These are phyloP conservation scores for Galerucella calmariensis DNA, from an alignment of 2,888 invertebrate genomes.

Conservation along the genomic window DNA sequence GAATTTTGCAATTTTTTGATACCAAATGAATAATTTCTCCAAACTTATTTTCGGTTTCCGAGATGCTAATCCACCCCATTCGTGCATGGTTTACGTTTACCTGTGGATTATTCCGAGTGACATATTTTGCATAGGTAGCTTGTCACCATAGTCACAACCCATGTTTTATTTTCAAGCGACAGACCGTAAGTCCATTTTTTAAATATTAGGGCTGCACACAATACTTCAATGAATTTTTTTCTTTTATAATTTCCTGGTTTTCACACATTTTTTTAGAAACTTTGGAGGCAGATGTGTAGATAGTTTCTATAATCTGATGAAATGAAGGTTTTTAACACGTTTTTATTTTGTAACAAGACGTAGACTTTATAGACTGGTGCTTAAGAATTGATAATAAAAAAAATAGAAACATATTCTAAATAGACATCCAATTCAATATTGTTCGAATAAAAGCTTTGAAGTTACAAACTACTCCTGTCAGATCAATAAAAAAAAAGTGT, in stretches of 20 bases:
- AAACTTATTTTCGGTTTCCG: neutral
- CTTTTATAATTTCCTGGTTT: neutral
- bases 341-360: no score
- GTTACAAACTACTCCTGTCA: no score
- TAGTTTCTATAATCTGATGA: neutral
- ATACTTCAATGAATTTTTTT: neutral
- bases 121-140: slow-evolving; percentile 17
- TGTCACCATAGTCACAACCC: slow-evolving; percentile 16
- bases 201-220: neutral
- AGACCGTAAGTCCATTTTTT: slow-evolving; percentile 11
- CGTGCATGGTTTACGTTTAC: slow-evolving; percentile 22
- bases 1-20: no score
- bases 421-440: no score
- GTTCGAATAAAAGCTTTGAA: no score
- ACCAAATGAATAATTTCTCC: no score
- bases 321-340: no score
- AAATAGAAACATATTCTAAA: no score
- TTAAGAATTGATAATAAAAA: no score
- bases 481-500: no score
- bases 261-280: neutral
- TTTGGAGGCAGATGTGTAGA: neutral
- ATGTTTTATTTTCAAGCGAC: slow-evolving; percentile 2
- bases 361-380: no score
- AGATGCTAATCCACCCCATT: slow-evolving; percentile 13
- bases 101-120: slow-evolving; percentile 34